Conservation (phyloP, 2,113 vertebrate species). For the Amphilophus citrinellus region DNA sequence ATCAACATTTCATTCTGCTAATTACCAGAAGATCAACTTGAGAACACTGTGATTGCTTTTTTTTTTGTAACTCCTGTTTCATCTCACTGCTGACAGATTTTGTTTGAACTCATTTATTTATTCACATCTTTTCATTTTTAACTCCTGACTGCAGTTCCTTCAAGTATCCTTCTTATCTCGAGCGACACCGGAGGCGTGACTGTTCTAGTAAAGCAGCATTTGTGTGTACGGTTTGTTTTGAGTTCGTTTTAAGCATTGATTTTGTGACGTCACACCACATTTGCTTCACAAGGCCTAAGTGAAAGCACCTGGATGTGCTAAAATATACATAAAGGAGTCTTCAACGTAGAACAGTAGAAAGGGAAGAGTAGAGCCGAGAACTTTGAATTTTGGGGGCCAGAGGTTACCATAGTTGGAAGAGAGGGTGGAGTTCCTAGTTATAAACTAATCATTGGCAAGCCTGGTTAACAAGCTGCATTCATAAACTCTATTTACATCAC, state of each 20-base stretch:
- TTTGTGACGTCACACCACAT: neutral
- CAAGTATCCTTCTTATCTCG: neutral
- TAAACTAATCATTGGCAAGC: neutral
- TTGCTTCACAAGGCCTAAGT: neutral
- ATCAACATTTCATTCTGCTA: neutral
- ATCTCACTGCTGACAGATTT: neutral
- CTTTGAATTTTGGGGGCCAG: neutral
- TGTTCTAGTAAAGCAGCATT: neutral
- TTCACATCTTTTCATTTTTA: constrained; percentile 6
- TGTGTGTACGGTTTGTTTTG: neutral
- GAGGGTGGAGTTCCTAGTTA: neutral
- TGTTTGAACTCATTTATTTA: constrained; percentile 6
- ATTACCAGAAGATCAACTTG: neutral
- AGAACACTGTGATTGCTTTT: neutral
- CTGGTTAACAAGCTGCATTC: neutral
- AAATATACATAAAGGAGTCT: neutral
- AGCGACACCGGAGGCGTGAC: neutral
- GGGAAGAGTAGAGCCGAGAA: neutral
- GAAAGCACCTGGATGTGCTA: neutral
- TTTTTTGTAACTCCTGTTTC: neutral
- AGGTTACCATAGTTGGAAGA: neutral
- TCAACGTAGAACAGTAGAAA: neutral
- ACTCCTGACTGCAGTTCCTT: neutral
- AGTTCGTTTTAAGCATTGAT: neutral
- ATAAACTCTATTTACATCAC: neutral